phyloP scores from a whole-genome alignment of 2,888 invertebrate genomes.

The Pollenia angustigena region DNA sequence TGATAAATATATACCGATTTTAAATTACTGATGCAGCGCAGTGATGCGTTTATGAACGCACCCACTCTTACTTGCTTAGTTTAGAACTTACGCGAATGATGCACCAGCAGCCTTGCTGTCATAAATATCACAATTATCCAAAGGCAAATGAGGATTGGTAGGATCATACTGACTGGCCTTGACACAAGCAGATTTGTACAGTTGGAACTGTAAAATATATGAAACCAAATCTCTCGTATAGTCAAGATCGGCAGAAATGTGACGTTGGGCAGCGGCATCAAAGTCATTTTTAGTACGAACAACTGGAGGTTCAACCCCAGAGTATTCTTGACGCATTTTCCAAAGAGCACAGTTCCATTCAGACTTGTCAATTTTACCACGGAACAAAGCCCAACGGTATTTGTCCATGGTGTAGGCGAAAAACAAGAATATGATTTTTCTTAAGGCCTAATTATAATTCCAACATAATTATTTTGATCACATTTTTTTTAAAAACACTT shows the following conservation, averaged over 20 bases:
- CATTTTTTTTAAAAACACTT: conserved; percentile 68
- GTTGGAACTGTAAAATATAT: conserved; percentile 92
- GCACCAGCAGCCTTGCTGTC: conserved; percentile 91
- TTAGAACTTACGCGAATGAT: conserved; percentile 86
- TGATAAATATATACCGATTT: no score
- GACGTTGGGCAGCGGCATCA: conserved; percentile 91
- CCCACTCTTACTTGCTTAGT: not conserved
- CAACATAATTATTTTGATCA: no score
- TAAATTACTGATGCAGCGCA: no score
- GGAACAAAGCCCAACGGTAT: conserved; percentile 89
- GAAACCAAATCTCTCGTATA: conserved; percentile 91
- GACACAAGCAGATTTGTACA: conserved; percentile 89
- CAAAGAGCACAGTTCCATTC: conserved; percentile 89
- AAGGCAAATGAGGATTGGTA: conserved; percentile 87
- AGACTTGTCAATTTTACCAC: conserved; percentile 86
- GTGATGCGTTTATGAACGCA: no score
- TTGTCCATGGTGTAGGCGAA: conserved; percentile 89
- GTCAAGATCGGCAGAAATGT: conserved; percentile 89
- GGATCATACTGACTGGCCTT: conserved; percentile 92
- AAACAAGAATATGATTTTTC: conserved; percentile 89
- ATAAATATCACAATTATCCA: conserved; percentile 95
- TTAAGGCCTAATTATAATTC: no score
- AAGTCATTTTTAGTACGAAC: conserved; percentile 88
- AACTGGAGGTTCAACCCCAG: conserved; percentile 88
- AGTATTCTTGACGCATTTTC: conserved; percentile 87